Percentiles rank a stretch among this genome's conserved stretches.
These are phyloP conservation scores for Lobophora halterata DNA, from an alignment of 2,888 invertebrate genomes.

Conservation along the genomic window DNA sequence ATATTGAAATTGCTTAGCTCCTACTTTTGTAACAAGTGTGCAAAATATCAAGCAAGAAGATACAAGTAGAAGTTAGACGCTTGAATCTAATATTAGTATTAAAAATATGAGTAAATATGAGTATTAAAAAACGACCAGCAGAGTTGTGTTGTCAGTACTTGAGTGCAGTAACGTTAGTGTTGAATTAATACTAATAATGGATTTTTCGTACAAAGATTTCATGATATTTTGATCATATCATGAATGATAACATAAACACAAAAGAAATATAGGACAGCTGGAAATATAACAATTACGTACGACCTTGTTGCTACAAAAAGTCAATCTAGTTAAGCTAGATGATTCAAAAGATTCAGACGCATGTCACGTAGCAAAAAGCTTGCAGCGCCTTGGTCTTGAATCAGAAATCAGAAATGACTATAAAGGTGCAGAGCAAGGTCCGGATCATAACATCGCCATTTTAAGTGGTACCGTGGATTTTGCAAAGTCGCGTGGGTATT, in stretches of 20 bases:
- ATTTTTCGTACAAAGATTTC: no score
- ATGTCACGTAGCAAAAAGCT: conserved; percentile 35
- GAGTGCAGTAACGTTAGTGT: no score
- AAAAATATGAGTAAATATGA: no score
- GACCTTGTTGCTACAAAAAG: conserved; percentile 10
- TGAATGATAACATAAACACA: no score
- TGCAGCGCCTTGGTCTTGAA: conserved; percentile 44
- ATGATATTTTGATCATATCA: no score
- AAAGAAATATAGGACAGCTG: conserved; percentile 1
- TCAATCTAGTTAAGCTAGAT: conserved; percentile 30
- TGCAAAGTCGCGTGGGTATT: conserved; percentile 56
- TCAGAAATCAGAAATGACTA: conserved; percentile 48
- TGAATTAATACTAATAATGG: no score
- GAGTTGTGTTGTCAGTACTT: no score
- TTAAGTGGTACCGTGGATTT: conserved; percentile 40
- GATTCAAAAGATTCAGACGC: conserved; percentile 32
- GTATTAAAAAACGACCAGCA: no score
- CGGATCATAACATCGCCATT: conserved; percentile 38
- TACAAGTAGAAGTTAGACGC: no score
- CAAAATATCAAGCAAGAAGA: conserved; percentile 2
- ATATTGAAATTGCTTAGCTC: conserved; percentile 18
- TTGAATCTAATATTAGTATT: no score
- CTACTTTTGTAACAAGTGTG: conserved; percentile 5
- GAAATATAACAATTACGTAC: conserved; percentile 1
- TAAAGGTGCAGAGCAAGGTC: conserved; percentile 37